Evolutionary conservation across 2,888 invertebrate species (phyloP), one percentile per base, ranked within the genome.

Genomic region (Iphiclides podalirius): DNA sequence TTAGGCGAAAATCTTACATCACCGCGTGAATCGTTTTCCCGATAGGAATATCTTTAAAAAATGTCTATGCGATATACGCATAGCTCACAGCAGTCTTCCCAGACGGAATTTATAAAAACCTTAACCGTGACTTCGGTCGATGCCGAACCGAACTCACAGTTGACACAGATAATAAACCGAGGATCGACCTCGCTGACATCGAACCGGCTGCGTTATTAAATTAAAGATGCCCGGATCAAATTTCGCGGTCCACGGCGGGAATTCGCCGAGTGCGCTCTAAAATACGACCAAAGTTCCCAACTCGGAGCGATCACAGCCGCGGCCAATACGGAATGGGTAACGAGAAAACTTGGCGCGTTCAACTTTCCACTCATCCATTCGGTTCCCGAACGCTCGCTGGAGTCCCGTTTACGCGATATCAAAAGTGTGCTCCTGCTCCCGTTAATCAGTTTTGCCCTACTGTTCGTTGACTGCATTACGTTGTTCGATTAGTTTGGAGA

Each of bases 211-310:
- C 6, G 28, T 28, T 28, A 28, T 28, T 28, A 28, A 28, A 80
- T 83, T 80, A 81, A 79, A 80, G 79, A 68, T 17, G 20, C 13
- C 36, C 31, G 48, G 37, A 48, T 48, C 42, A 49, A 49, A 72
- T 75, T 72, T 64, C 60, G 52, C 52, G 49, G 61, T 59, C 55
- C 49, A 38, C 58, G 54, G 60, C 34, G 39, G 28, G 35, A 44
- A 39, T 44, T 44, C 35, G 50, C 8, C 34, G 60, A 64, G 61
- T 62, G 66, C 64, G 57, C 58, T 61, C 68, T 66, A 63, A 66
- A 67, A 64, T 67, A 61, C 58, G 62, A 45, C 40, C 51, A 14
- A 64, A 64, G 59, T 66, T 60, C 23, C 15, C 39, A 35, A 40
- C 42, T 55, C 39, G 54, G 45, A 53, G 60, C 57, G 59, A 61